A percentile compares a stretch with the other conserved stretches of the same genome.
Conservation (phyloP, 2,888 invertebrate genomes). For the Tinea pellionella region DNA sequence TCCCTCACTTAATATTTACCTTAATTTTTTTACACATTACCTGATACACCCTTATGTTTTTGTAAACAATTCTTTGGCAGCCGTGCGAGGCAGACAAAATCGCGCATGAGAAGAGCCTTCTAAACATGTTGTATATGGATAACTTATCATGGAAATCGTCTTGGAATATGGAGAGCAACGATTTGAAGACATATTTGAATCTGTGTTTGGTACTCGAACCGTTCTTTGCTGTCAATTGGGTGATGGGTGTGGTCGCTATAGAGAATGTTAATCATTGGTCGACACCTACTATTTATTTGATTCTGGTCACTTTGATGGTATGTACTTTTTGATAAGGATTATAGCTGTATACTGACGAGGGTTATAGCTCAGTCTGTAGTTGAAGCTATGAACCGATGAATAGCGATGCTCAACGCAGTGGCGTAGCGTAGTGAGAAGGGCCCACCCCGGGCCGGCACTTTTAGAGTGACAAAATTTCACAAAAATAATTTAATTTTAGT, state of each 20-base stretch:
- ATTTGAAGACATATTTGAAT: constrained; percentile 70
- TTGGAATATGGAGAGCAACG: constrained; percentile 64
- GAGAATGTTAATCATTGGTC: constrained; percentile 74
- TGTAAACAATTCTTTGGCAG: not conserved
- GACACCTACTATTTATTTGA: constrained; percentile 69
- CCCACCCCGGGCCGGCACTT: too few species aligned
- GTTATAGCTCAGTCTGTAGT: too few species aligned
- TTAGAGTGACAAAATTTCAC: too few species aligned
- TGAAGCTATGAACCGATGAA: too few species aligned
- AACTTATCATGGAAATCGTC: constrained; percentile 57
- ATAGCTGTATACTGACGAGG: too few species aligned
- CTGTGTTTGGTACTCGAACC: constrained; percentile 76
- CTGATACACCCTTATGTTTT: too few species aligned
- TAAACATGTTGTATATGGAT: constrained; percentile 55
- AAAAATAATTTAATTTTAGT: too few species aligned
- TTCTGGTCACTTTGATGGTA: constrained; percentile 70
- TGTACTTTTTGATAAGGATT: constrained; percentile 23
- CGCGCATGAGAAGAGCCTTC: constrained; percentile 43
- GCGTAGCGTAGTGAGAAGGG: too few species aligned
- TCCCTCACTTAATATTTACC: too few species aligned
- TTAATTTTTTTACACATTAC: too few species aligned
- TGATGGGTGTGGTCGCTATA: constrained; percentile 77
- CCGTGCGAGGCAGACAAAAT: not conserved
- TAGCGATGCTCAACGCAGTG: too few species aligned
- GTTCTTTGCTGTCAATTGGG: constrained; percentile 79